A percentile compares a stretch with the other conserved stretches of the same genome.
Evolutionary conservation across 30 jellyfish, hydroid and myxozoan species (phyloP).

Genomic region (Aurelia aurita): DNA sequence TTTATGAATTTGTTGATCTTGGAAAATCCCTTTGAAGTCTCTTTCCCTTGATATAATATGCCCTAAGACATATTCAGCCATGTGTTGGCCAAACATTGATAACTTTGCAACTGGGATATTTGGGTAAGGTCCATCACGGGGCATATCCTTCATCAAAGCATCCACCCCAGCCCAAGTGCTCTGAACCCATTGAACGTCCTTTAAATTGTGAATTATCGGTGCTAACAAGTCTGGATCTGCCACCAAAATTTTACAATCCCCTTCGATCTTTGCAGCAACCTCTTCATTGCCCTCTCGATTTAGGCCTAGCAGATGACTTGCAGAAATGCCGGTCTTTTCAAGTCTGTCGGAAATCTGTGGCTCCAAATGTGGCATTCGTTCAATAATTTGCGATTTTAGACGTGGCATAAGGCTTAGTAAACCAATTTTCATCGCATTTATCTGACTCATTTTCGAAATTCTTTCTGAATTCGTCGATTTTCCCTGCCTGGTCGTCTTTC

Average conservation of each 20-base stretch:
- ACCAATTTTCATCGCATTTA: conserved; percentile 36
- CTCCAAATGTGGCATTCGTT: conserved; percentile 25
- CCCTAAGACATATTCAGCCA: conserved; percentile 93
- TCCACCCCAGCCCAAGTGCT: conserved; percentile 88
- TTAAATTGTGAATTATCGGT: conserved; percentile 27
- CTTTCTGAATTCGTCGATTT: too few species aligned
- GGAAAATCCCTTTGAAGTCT: conserved; percentile 9
- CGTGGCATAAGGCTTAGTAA: conserved; percentile 30
- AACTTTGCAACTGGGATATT: conserved; percentile 9
- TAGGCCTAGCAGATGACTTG: neutral
- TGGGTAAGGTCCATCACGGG: conserved; percentile 58
- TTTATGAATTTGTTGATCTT: conserved; percentile 34
- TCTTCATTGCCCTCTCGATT: neutral
- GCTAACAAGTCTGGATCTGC: conserved; percentile 62
- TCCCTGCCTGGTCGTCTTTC: too few species aligned
- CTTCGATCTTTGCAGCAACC: conserved; percentile 24
- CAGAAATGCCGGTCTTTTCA: conserved; percentile 29
- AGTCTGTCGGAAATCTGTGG: conserved; percentile 22
- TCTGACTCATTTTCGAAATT: too few species aligned
- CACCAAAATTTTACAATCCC: conserved; percentile 50
- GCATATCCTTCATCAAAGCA: conserved; percentile 9
- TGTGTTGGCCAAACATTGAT: conserved; percentile 58
- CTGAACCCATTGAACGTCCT: conserved; percentile 64
- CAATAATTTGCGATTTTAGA: neutral
- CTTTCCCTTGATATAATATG: conserved; percentile 88